phyloP scores from a whole-genome alignment of 2,113 vertebrate species.

The Calidris pygmaea region DNA sequence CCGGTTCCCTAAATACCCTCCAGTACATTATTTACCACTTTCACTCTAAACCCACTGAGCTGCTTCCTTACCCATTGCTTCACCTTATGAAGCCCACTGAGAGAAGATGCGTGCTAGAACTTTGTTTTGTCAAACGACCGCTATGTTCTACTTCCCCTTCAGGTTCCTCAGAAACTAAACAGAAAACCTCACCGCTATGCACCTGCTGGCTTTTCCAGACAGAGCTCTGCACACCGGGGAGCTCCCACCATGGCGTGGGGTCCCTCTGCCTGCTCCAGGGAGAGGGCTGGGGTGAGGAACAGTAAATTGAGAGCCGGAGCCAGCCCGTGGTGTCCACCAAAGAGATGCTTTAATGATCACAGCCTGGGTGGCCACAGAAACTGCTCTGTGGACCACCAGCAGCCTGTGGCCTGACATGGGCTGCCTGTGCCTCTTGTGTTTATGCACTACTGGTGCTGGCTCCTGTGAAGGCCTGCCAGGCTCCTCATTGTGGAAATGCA shows the following conservation, averaged over 20 bases:
- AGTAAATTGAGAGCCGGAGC: neutral
- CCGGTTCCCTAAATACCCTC: neutral
- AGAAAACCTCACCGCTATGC: neutral
- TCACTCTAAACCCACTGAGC: neutral
- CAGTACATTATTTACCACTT: neutral
- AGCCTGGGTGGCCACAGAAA: neutral
- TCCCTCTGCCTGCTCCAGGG: too few relatives aligned
- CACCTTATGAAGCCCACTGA: neutral
- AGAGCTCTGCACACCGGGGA: rapidly evolving
- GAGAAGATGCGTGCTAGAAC: neutral
- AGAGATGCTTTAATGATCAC: neutral
- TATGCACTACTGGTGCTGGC: neutral
- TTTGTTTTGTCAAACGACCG: rapidly evolving
- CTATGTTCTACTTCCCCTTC: neutral
- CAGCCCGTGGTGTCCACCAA: rapidly evolving
- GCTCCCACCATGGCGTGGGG: rapidly evolving
- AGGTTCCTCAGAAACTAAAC: neutral
- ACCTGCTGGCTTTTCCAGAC: neutral
- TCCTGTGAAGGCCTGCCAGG: rapidly evolving
- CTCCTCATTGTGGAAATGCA: rapidly evolving
- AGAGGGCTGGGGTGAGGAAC: neutral
- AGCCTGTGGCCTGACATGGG: neutral
- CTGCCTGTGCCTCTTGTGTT: neutral
- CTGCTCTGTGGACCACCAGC: neutral
- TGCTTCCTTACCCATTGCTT: neutral